Conservation (phyloP, 1,140 invertebrate genomes). For the Neodiprion fabricii region DNA sequence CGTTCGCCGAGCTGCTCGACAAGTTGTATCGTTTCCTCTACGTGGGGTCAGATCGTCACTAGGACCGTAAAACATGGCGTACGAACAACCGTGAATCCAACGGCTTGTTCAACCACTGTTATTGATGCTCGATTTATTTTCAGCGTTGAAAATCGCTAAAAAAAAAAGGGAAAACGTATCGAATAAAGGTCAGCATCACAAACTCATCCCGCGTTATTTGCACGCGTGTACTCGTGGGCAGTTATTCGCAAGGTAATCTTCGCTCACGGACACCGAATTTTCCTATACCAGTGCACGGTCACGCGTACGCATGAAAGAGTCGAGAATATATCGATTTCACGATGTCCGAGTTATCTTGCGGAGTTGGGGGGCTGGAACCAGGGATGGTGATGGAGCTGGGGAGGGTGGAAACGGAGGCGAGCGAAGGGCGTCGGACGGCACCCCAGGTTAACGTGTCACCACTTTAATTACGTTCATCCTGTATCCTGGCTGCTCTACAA, state of each 20-base stretch:
- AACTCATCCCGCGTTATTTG: no score
- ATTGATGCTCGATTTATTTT: no score
- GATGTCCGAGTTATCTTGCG: conserved; percentile 51
- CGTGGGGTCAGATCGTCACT: background rate
- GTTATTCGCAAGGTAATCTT: no score
- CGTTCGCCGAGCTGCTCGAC: conserved; percentile 14
- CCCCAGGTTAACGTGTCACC: conserved; percentile 53
- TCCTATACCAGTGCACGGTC: no score
- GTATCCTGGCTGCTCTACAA: conserved; percentile 20
- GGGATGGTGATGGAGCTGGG: conserved; percentile 37
- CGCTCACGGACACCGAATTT: no score
- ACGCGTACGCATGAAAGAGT: conserved; percentile 15
- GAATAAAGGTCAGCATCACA: no score
- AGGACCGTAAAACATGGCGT: background rate
- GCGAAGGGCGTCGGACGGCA: conserved; percentile 35
- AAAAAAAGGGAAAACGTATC: no score
- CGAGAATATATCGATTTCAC: conserved; percentile 49
- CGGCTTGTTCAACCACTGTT: no score
- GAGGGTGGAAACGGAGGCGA: background rate
- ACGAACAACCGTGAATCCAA: no score
- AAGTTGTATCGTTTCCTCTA: conserved; percentile 3
- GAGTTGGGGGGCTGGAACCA: conserved; percentile 40
- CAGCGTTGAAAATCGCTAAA: no score
- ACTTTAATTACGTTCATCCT: conserved; percentile 58
- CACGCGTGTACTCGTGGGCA: no score